Percentiles rank a stretch among this genome's conserved stretches.
Conservation (phyloP, 1,140 invertebrate species). For the Parapsyche elsis region DNA sequence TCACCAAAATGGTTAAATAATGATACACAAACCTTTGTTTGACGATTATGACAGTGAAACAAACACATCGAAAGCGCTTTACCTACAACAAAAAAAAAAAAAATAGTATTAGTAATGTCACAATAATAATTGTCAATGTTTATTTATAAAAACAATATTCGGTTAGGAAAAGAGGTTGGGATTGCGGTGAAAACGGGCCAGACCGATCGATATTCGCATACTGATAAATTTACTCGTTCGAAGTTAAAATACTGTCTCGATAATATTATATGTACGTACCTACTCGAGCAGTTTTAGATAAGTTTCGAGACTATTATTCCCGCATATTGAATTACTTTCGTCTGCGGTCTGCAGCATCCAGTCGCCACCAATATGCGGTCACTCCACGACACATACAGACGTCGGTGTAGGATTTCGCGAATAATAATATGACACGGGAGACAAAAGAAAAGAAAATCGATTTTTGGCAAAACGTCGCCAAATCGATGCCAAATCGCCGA, state of each 20-base stretch:
- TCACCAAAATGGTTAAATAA: too few relatives aligned
- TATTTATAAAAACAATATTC: too few relatives aligned
- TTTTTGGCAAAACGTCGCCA: background rate
- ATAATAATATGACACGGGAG: background rate
- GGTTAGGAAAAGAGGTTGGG: background rate
- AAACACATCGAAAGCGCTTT: too few relatives aligned
- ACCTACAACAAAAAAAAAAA: too few relatives aligned
- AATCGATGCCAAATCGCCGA: background rate
- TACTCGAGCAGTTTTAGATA: background rate
- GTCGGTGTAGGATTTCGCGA: too few relatives aligned
- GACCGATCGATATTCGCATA: too few relatives aligned
- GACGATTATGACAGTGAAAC: too few relatives aligned
- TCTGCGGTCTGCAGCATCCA: background rate
- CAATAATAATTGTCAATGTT: too few relatives aligned
- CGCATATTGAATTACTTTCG: constrained; percentile 5
- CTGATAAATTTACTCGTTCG: background rate
- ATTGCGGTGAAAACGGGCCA: background rate
- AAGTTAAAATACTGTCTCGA: background rate
- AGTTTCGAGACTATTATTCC: constrained; percentile 1
- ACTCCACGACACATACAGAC: background rate
- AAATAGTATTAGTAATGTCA: too few relatives aligned
- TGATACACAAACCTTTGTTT: too few relatives aligned
- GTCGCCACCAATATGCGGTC: constrained; percentile 6
- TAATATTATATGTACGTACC: background rate
- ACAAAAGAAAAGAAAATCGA: background rate